These are phyloP conservation scores for Leucophenga maculata DNA, from an alignment of 2,888 invertebrate species.

Conservation along the genomic window DNA sequence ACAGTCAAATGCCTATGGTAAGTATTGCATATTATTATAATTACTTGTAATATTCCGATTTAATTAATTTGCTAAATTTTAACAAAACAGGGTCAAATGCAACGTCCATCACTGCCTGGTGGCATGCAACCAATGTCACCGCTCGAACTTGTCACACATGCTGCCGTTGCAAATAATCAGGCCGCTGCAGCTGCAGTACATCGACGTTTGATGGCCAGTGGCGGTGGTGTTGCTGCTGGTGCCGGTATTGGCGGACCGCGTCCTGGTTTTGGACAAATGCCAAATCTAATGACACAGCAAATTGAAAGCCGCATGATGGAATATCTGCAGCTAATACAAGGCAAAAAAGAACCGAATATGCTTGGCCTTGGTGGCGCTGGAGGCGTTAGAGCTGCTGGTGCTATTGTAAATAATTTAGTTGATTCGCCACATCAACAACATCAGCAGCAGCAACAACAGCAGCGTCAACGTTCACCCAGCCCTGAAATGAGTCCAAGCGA, in stretches of 20 bases:
- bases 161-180: slow-evolving; percentile 74
- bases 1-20: slow-evolving; percentile 77
- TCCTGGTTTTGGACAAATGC: slow-evolving; percentile 74
- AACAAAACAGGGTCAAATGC: slow-evolving; percentile 65
- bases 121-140: slow-evolving; percentile 82
- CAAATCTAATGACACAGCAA: slow-evolving; percentile 79
- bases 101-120: slow-evolving; percentile 76
- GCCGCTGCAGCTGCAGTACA: slow-evolving; percentile 72
- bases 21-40: slow-evolving; percentile 36
- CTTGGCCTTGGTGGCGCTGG: slow-evolving; percentile 23
- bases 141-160: slow-evolving; percentile 79
- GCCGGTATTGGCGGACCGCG: slow-evolving; percentile 70
- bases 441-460: slow-evolving; percentile 55
- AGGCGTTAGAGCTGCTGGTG: slow-evolving; percentile 33
- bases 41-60: neutral
- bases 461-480: slow-evolving; percentile 67
- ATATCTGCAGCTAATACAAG: slow-evolving; percentile 82
- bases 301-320: slow-evolving; percentile 85
- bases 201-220: slow-evolving; percentile 66
- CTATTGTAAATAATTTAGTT: slow-evolving; percentile 42
- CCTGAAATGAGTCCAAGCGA: slow-evolving; percentile 72
- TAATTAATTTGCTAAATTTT: neutral
- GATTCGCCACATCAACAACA: slow-evolving; percentile 46
- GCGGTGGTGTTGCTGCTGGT: slow-evolving; percentile 46
- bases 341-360: slow-evolving; percentile 68